Evolutionary conservation across 2,797 vertebrate species (phyloP), one percentile per base, ranked within the genome.

Genomic region (Oceanodroma leucorhoa): DNA sequence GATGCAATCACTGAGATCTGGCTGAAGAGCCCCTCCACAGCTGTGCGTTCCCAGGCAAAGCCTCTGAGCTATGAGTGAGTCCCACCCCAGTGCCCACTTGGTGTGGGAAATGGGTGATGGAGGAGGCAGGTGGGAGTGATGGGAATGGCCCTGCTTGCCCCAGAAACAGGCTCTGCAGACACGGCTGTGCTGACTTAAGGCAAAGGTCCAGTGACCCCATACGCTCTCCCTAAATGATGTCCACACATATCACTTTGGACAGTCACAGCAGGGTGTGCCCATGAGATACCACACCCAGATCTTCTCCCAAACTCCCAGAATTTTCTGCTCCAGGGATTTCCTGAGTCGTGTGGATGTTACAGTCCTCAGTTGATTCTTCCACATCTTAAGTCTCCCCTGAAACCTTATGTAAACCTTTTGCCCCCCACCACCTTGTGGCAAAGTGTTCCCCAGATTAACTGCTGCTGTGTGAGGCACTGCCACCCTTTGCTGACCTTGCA

Each of bases 221-320:
- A 38, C 26, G 14, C 21, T 78, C 18, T 41, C 45, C 36, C 41
- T 51, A 20, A 76, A 60, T 8, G 1, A 11, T 24, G 7, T 13
- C 36, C 62, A 2, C 7, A 14, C 1, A 0, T 2, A 4, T 32
- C 2, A 1, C 20, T 34, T 32, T 1, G 3, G 48, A 29, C 46
- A 55, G 40, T 14, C 3, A 1, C 48, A 71, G 45, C 34, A 60
- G 23, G 5, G 5, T 51, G 27, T 36, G 20, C 24, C 7, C 18
- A 3, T 14, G 6, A 61, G 36, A 60, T n/a, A 54, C 18, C 11
- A 10, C 58, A 64, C 6, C 2, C 29, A 36, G 53, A 16, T 27
- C 11, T 55, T 58, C 36, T 70, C 36, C 48, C 51, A 48, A 5
- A 32, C 10, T 58, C 29, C 11, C 36, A 64, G 29, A 65, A 53